Conservation (phyloP, 2,113 vertebrate species). For the Hypomesus transpacificus region DNA sequence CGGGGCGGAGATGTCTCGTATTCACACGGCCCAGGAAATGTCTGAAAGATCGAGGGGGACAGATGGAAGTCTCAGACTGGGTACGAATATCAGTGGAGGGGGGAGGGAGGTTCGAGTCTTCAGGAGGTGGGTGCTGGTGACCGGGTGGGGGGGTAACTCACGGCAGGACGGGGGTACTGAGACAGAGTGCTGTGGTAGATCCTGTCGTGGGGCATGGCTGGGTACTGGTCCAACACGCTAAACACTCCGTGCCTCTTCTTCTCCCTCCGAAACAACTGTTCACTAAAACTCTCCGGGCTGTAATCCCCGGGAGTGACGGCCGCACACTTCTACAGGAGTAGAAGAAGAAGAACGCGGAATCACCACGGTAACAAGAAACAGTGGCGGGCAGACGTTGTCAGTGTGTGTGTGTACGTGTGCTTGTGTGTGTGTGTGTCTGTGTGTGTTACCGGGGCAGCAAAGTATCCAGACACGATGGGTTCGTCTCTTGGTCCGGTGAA, state of each 20-base stretch:
- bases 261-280: constrained; percentile 45
- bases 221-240: constrained; percentile 54
- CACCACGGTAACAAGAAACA: neutral
- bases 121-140: neutral
- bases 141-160: constrained; percentile 46
- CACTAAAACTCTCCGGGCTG: constrained; percentile 55
- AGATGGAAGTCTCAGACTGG: neutral
- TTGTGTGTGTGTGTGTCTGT: constrained; percentile 13
- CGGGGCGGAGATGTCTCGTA: constrained; percentile 49
- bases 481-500: constrained; percentile 50
- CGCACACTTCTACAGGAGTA: constrained; percentile 45
- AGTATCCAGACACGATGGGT: constrained; percentile 50
- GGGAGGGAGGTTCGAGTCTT: too few species aligned
- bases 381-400: neutral
- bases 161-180: constrained; percentile 58
- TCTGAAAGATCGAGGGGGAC: constrained; percentile 33
- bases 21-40: constrained; percentile 49
- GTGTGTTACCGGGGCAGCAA: constrained; percentile 52
- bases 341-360: neutral
- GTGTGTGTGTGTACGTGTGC: neutral
- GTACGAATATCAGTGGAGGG: neutral
- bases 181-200: constrained; percentile 62
- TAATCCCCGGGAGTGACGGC: constrained; percentile 31
- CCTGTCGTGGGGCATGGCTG: constrained; percentile 47
- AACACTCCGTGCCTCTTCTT: constrained; percentile 69